Conservation (phyloP, 37 sponge, comb jelly and placozoan genomes). For the Aplysina aerophoba region DNA sequence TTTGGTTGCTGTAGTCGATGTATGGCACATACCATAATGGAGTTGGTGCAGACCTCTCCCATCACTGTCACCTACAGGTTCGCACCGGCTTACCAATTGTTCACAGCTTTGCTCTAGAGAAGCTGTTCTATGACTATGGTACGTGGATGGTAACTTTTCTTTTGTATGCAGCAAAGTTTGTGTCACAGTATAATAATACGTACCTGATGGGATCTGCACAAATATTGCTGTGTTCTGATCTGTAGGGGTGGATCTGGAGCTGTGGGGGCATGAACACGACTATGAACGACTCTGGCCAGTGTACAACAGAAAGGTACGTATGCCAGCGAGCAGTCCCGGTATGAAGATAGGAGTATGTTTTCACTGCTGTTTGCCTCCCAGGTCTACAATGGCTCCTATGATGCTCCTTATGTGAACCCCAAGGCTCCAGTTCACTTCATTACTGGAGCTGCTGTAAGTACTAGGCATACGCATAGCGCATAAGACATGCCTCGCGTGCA, state of each 20-base stretch:
- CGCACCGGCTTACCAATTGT: not conserved
- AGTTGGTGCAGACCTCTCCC: not conserved
- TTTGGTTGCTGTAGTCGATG: no score
- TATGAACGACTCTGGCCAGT: constrained; percentile 65
- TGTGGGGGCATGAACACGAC: constrained; percentile 58
- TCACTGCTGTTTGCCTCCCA: not conserved
- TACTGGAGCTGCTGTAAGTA: constrained; percentile 36
- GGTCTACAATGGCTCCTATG: constrained; percentile 31
- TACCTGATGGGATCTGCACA: not conserved
- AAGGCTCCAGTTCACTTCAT: constrained; percentile 46
- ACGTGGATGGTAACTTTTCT: not conserved
- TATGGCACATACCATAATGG: not conserved
- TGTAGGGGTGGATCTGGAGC: constrained; percentile 46
- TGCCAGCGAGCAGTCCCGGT: not conserved
- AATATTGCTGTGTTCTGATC: not conserved
- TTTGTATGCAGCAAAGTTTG: not conserved
- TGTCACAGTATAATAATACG: no score
- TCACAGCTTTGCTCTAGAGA: constrained; percentile 29
- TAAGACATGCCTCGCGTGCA: no score
- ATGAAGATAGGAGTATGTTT: not conserved
- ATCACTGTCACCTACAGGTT: not conserved
- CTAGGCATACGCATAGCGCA: no score
- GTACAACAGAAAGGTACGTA: constrained; percentile 28
- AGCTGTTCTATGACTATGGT: constrained; percentile 39
- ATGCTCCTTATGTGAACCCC: constrained; percentile 32